Percentiles rank a stretch among this genome's conserved stretches.
phyloP scores from a whole-genome alignment of 2,113 vertebrate species.

The Neogale vison region DNA sequence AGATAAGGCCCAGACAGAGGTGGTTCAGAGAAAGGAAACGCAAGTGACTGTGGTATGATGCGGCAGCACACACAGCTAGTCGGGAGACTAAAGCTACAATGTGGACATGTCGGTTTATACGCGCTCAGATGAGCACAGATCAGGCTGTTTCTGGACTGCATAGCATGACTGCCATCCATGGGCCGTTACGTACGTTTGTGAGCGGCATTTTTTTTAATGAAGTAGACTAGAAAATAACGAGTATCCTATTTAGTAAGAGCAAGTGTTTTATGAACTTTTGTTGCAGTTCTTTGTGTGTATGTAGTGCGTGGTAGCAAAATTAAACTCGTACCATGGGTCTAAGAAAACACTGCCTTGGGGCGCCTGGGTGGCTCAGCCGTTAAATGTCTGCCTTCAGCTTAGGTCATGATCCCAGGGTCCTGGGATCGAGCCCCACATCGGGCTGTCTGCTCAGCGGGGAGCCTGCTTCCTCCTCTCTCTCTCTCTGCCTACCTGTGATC shows the following conservation, averaged over 20 bases:
- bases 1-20: background rate
- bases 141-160: background rate
- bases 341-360: background rate
- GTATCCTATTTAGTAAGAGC: background rate
- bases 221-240: background rate
- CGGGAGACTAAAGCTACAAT: background rate
- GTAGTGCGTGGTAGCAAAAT: background rate
- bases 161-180: background rate
- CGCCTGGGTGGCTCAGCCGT: no score
- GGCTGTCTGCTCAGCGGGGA: no score
- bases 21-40: background rate
- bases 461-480: no score
- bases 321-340: background rate
- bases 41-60: no score
- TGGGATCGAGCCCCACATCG: accelerated
- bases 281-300: background rate
- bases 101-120: background rate
- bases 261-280: background rate
- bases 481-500: no score
- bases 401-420: no score
- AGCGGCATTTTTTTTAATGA: background rate
- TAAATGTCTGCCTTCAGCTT: no score
- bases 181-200: background rate
- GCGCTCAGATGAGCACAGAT: background rate
- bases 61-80: background rate